Evolutionary conservation across 2,113 vertebrate species (phyloP).

Genomic region (Thalassarche chlororhynchos): DNA sequence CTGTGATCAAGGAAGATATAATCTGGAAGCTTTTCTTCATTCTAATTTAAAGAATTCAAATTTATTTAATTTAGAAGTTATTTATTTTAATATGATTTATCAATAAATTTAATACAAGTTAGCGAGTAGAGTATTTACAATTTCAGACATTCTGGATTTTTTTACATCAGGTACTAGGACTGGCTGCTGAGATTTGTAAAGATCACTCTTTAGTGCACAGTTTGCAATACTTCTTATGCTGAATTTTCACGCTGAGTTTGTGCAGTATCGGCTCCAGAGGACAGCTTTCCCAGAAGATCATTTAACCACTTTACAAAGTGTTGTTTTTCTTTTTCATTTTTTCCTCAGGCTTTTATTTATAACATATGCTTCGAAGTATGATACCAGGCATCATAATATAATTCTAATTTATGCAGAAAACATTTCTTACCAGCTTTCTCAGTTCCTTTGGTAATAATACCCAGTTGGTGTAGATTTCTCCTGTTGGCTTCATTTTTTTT

Average conservation of each 20-base stretch:
- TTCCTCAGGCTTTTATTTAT: constrained; percentile 47
- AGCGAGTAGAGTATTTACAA: not conserved
- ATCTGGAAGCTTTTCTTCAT: not conserved
- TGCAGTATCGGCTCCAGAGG: not conserved
- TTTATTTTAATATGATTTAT: not conserved
- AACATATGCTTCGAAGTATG: constrained; percentile 23
- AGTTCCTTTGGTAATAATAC: constrained; percentile 44
- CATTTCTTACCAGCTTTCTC: constrained; percentile 3
- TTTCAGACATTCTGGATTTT: not conserved
- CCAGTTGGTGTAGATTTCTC: constrained; percentile 34
- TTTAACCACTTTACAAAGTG: constrained; percentile 23
- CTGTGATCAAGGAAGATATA: not conserved
- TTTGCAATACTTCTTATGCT: not conserved
- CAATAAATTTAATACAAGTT: not conserved
- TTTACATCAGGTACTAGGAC: not conserved
- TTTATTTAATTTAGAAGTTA: not conserved
- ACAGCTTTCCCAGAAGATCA: constrained; percentile 34
- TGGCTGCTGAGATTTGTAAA: not conserved
- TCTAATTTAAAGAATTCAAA: not conserved
- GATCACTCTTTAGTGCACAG: not conserved
- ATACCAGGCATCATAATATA: constrained; percentile 13
- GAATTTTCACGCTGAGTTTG: constrained; percentile 3
- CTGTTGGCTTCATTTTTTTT: constrained; percentile 6
- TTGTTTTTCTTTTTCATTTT: constrained; percentile 18
- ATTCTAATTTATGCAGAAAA: constrained; percentile 51